Base-by-base conservation (phyloP, 2,888 invertebrate genomes). In the Ypsolopha sequella region DNA sequence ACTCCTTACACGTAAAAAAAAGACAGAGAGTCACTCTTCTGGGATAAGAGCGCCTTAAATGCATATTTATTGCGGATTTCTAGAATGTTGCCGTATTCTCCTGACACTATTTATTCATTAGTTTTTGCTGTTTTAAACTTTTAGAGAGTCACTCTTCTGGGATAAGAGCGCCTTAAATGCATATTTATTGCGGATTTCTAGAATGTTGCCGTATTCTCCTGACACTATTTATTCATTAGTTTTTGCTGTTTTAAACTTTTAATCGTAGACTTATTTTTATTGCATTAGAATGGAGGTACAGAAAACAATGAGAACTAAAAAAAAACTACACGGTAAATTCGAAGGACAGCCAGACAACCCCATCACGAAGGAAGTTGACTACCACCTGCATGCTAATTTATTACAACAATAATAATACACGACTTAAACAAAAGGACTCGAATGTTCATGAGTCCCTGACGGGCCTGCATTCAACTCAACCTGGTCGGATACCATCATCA, bases 301-400 rank as follows among this genome's bases (percentile, higher is more conserved):
- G 39, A 38, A 38, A 38, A 38, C n/a, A 38, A 38, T 38, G 8
- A 38, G 38, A 38, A 38, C n/a, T n/a, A 10, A 38, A 38, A 8
- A 38, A 38, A 38, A 58, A 60, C 63, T 63, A 63, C 54, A 54
- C 56, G 72, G 72, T 66, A 73, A 78, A 74, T 67, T 62, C 64
- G 65, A 63, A 70, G 66, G 71, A 78, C 77, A 74, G 56, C 64
- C 69, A 73, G 71, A 77, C 77, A 67, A 59, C 58, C 64, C 60
- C 64, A 67, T 43, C 13, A 43, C 8, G 62, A 65, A 62, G 61
- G 68, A 78, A 73, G 79, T 68, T 63, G 54, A 62, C 56, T 60
- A 63, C 64, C 60, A 64, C 68, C 60, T 66, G 81, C 73, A 82
- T 84, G 79, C 78, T 71, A 80, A 82, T 80, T 70, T 61, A 70